Percentiles rank a stretch among this genome's conserved stretches.
Evolutionary conservation across 2,888 invertebrate genomes (phyloP).

Genomic region (Lamellibrachia columna): DNA sequence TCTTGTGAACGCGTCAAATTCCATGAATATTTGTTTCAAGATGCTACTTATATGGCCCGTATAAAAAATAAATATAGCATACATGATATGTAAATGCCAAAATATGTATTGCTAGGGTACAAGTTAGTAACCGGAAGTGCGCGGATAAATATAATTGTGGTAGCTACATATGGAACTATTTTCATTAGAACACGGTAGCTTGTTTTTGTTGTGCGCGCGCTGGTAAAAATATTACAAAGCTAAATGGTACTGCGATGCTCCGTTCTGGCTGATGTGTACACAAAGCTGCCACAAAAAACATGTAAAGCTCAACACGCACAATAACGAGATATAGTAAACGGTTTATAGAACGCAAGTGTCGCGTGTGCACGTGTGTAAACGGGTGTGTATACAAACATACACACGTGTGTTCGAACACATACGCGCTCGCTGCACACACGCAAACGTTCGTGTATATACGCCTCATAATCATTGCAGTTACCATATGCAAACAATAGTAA

Average conservation of each 20-base stretch:
- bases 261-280: not conserved
- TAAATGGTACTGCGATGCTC: not conserved
- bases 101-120: not conserved
- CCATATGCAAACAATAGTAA: no score
- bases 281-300: not conserved
- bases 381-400: slow-evolving; percentile 23
- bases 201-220: not conserved
- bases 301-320: not conserved
- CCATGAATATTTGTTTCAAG: not conserved
- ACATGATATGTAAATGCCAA: not conserved
- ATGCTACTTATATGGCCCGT: not conserved
- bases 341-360: not conserved
- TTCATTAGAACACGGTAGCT: not conserved
- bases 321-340: not conserved
- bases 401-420: slow-evolving; percentile 27
- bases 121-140: slow-evolving; percentile 4
- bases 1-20: not conserved
- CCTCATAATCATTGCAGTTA: no score
- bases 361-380: not conserved
- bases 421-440: not conserved
- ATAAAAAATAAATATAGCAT: not conserved
- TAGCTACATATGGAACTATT: slow-evolving; percentile 9
- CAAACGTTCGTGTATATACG: not conserved
- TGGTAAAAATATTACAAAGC: not conserved
- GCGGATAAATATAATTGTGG: not conserved